These are phyloP conservation scores for Clarias laeviceps DNA, from an alignment of 2,797 vertebrate species.

Conservation along the genomic window DNA sequence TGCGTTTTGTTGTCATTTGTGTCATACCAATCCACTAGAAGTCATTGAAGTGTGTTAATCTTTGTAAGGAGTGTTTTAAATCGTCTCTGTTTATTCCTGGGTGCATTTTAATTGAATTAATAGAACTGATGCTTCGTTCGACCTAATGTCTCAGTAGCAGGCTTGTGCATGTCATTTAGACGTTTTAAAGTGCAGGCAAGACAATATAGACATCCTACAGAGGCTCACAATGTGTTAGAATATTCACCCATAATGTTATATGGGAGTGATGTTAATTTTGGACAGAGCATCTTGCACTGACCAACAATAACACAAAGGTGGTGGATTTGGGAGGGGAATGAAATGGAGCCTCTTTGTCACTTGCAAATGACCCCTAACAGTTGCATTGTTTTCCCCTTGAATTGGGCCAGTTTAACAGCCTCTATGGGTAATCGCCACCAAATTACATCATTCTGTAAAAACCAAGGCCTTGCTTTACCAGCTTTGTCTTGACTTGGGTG, in stretches of 20 bases:
- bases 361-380: conserved; percentile 71
- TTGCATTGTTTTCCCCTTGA: conserved; percentile 71
- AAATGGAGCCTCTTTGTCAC: conserved; percentile 56
- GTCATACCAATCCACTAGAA: neutral
- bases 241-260: conserved; percentile 38
- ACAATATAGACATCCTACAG: conserved; percentile 18
- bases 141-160: conserved; percentile 12
- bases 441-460: conserved; percentile 77
- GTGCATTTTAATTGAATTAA: neutral
- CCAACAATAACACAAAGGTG: conserved; percentile 64
- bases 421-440: conserved; percentile 70
- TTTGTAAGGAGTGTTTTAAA: neutral
- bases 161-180: conserved; percentile 13
- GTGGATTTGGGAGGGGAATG: conserved; percentile 62
- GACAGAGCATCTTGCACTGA: conserved; percentile 54
- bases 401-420: conserved; percentile 53
- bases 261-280: conserved; percentile 53
- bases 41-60: too few species aligned
- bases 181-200: conserved; percentile 19
- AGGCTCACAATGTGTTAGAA: conserved; percentile 33
- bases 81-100: neutral
- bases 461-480: conserved; percentile 63
- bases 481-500: conserved; percentile 64
- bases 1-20: neutral
- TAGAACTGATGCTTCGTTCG: neutral